Percentiles rank a stretch among this genome's conserved stretches.
Evolutionary conservation across 2,888 invertebrate genomes (phyloP).

Genomic region (Petrophora chlorosata): DNA sequence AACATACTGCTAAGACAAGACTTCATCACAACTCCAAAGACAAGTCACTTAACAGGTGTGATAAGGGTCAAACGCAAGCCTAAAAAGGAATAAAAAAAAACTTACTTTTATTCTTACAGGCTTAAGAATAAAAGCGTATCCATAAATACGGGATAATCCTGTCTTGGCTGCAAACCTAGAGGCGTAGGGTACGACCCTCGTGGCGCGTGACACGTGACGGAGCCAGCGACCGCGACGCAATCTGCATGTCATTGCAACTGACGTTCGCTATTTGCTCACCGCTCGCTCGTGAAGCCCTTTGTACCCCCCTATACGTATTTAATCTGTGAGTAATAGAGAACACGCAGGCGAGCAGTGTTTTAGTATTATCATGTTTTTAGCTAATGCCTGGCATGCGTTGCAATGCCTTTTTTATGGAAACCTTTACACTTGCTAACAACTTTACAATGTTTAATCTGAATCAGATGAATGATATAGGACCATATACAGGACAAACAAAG

Average conservation of each 20-base stretch:
- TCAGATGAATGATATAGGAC: too few relatives aligned
- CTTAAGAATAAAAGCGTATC: not conserved
- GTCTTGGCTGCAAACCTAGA: not conserved
- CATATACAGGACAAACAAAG: too few relatives aligned
- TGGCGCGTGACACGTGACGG: conserved; percentile 2
- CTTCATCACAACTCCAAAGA: too few relatives aligned
- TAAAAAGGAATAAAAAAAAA: too few relatives aligned
- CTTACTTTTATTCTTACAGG: too few relatives aligned
- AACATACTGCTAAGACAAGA: too few relatives aligned
- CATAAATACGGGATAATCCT: conserved; percentile 10
- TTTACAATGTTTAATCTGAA: too few relatives aligned
- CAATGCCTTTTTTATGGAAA: too few relatives aligned
- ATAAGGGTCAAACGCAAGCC: too few relatives aligned
- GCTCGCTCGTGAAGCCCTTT: conserved; percentile 11
- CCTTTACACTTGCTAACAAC: too few relatives aligned
- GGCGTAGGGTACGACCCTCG: not conserved
- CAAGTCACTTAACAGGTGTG: too few relatives aligned
- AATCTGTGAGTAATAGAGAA: conserved; percentile 9
- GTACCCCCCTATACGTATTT: not conserved
- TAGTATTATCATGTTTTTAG: not conserved
- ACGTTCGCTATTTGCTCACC: conserved; percentile 19
- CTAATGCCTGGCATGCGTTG: too few relatives aligned
- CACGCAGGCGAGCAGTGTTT: not conserved
- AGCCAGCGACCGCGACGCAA: conserved; percentile 5
- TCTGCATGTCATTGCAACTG: conserved; percentile 19